These are phyloP conservation scores for Dreissena rostriformis DNA, from an alignment of 1,140 invertebrate species.

Conservation along the genomic window DNA sequence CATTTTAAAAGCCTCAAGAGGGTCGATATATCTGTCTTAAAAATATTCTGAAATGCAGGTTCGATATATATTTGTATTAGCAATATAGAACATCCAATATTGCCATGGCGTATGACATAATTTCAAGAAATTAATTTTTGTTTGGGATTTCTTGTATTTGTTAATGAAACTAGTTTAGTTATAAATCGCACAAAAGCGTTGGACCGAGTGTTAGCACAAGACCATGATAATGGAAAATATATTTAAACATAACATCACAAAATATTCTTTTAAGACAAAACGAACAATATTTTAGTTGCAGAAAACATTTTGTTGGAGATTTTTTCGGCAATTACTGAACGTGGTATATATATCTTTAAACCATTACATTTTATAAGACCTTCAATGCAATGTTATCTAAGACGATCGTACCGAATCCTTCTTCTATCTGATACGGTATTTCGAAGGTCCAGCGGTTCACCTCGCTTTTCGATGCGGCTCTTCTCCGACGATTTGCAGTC, in stretches of 20 bases:
- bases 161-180: no score
- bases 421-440: neutral
- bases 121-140: neutral
- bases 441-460: neutral
- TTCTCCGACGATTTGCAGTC: neutral
- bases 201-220: neutral
- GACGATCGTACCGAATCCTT: slow-evolving; percentile 5
- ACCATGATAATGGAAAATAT: neutral
- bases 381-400: neutral
- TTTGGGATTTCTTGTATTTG: no score
- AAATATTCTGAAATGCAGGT: no score
- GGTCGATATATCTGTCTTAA: neutral
- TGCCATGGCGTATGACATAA: neutral
- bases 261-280: no score
- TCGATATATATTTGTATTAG: neutral
- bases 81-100: no score
- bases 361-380: neutral
- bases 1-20: neutral
- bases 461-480: slow-evolving; percentile 1
- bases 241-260: neutral
- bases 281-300: neutral
- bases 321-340: neutral
- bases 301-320: neutral
- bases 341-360: neutral
- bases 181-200: neutral